Base-by-base conservation (phyloP, 2,113 vertebrate genomes). In the Eudyptes chrysolophus region DNA sequence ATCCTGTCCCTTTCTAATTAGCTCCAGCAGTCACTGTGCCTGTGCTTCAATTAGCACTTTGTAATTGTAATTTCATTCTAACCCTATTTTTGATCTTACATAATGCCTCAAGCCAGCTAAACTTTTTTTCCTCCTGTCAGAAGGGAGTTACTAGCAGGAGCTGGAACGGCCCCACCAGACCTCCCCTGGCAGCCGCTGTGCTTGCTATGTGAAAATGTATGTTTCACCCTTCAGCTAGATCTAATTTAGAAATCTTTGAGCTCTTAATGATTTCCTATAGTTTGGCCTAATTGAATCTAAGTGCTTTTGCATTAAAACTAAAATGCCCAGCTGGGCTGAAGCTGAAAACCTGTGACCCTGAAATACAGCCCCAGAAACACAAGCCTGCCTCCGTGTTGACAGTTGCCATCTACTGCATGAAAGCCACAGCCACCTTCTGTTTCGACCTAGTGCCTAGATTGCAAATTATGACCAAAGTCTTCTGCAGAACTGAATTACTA, bases 231-330 rank as follows among this genome's bases (percentile, higher is more conserved):
- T 92, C 74, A 91, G 89, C 92, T 95, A 96, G 49, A 93, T 94
- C 78, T 84, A 91, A 94, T 96, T 97, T 95, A 68, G 79, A 95
- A 92, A 87, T 91, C 70, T 92, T 82, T 54, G 78, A 36, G 77
- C 83, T 92, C 66, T 14, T 92, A 93, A 96, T 92, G 77, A 96
- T 95, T 97, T 96, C 92, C 78, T 74, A 87, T 91, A 93, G 89
- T 87, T 93, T 90, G 90, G 78, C 62, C 90, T 95, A 91, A 97
- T 94, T 95, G 81, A 79, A 90, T 87, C 52, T 77, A 74, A 81
- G 49, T 80, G 75, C 51, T 93, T 93, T 82, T 79, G 77, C 46
- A 77, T 82, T 74, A 68, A 61, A 95, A 68, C 65, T 72, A 40
- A 57, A 89, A 92, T 65, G 77, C 84, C 25, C 60, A 90, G 42